Evolutionary conservation across 1,140 invertebrate genomes (phyloP).

Genomic region (Drosophila ercepeae): DNA sequence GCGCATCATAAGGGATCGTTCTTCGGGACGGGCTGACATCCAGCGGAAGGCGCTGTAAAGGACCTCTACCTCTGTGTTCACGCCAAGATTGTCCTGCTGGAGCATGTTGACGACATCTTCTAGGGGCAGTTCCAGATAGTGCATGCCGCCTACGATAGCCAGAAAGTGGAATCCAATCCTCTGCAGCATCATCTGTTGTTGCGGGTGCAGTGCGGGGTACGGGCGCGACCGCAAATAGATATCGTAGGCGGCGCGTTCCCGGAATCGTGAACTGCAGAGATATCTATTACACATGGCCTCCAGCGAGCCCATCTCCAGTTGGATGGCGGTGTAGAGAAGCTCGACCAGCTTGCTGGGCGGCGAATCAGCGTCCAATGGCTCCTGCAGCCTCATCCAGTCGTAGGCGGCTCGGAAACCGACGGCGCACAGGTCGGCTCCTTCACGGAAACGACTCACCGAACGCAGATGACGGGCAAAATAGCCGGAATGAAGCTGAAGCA

Average conservation of each 20-base stretch:
- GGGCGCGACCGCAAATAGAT: background rate
- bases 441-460: background rate
- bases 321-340: background rate
- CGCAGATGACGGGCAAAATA: background rate
- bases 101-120: background rate
- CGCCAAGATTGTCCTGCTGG: background rate
- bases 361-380: background rate
- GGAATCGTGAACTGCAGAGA: background rate
- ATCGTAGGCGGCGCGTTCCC: background rate
- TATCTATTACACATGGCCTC: background rate
- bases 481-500: background rate
- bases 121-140: background rate
- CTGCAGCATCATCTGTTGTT: background rate
- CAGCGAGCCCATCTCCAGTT: background rate
- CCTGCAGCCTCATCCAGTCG: slow-evolving; percentile 1
- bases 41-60: background rate
- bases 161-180: background rate
- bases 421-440: background rate
- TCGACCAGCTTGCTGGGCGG: background rate
- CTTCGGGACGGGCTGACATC: background rate
- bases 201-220: background rate
- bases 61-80: background rate
- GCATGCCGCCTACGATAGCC: background rate
- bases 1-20: background rate
- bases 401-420: slow-evolving; percentile 2